Conservation (phyloP, 2,797 vertebrate genomes). For the Eptatretus atami region DNA sequence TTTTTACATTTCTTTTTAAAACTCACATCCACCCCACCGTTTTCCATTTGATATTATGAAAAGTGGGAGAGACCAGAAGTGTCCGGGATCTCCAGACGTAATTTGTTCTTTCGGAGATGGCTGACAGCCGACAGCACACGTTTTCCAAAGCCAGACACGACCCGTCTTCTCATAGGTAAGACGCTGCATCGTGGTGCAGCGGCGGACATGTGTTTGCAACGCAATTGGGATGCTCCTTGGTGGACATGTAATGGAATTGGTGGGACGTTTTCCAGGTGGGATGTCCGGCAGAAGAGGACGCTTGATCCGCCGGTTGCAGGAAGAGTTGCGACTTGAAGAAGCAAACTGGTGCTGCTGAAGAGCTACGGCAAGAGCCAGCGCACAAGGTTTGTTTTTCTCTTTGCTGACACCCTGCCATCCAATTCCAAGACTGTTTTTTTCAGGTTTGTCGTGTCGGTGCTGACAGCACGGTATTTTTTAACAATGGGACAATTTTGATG, state of each 20-base stretch:
- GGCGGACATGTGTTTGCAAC: neutral
- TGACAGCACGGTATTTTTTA: too few relatives aligned
- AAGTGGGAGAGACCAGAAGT: conserved; percentile 34
- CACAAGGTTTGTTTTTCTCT: conserved; percentile 58
- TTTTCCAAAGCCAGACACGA: conserved; percentile 9
- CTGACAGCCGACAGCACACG: conserved; percentile 58
- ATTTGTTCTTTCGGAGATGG: conserved; percentile 83
- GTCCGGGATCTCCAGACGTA: conserved; percentile 45
- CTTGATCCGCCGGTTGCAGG: conserved; percentile 66
- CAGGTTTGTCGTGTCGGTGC: too few relatives aligned
- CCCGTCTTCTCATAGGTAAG: too few relatives aligned
- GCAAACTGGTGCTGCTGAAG: conserved; percentile 80
- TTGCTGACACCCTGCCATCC: conserved; percentile 23
- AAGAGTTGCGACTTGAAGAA: conserved; percentile 72
- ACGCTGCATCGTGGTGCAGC: neutral
- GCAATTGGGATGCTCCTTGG: neutral
- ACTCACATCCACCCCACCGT: neutral
- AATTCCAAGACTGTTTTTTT: too few relatives aligned
- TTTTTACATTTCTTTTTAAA: neutral
- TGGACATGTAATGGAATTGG: neutral
- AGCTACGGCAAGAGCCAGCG: conserved; percentile 78
- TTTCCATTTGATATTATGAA: conserved; percentile 14
- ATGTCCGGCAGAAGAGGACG: conserved; percentile 48
- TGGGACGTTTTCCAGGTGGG: conserved; percentile 28
- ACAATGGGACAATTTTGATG: too few relatives aligned